These are phyloP conservation scores for Yponomeuta cagnagella DNA, from an alignment of 2,888 invertebrate genomes.

Conservation along the genomic window DNA sequence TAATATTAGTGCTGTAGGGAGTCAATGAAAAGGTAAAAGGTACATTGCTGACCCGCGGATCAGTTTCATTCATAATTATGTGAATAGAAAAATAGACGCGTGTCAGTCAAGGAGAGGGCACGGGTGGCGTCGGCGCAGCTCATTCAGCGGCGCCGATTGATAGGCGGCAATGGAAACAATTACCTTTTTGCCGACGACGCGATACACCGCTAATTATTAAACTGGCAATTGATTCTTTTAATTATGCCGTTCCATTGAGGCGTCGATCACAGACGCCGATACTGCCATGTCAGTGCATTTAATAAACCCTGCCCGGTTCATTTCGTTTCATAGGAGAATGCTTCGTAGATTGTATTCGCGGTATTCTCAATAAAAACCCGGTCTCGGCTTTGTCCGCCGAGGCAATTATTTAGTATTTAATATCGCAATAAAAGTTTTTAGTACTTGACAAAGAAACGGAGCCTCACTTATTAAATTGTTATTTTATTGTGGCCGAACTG, in stretches of 20 bases:
- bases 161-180: conserved; percentile 62
- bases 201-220: conserved; percentile 70
- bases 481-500: conserved; percentile 1
- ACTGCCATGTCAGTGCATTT: conserved; percentile 73
- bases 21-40: not conserved
- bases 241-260: conserved; percentile 64
- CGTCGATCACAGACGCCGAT: conserved; percentile 62
- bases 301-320: conserved; percentile 45
- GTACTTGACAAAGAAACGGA: conserved; percentile 5
- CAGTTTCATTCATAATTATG: not conserved
- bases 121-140: not conserved
- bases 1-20: conserved; percentile 17
- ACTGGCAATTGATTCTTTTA: conserved; percentile 69
- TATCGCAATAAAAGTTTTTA: conserved; percentile 13
- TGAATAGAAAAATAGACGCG: conserved; percentile 1
- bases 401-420: conserved; percentile 18
- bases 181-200: conserved; percentile 62
- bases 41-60: not conserved
- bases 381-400: conserved; percentile 25
- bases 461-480: conserved; percentile 1
- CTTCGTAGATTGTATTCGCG: conserved; percentile 52
- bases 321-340: conserved; percentile 30
- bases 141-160: conserved; percentile 32
- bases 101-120: conserved; percentile 3
- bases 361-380: conserved; percentile 59